Evolutionary conservation across 2,888 invertebrate species (phyloP).

Genomic region (Aphelenchoides bicaudatus): DNA sequence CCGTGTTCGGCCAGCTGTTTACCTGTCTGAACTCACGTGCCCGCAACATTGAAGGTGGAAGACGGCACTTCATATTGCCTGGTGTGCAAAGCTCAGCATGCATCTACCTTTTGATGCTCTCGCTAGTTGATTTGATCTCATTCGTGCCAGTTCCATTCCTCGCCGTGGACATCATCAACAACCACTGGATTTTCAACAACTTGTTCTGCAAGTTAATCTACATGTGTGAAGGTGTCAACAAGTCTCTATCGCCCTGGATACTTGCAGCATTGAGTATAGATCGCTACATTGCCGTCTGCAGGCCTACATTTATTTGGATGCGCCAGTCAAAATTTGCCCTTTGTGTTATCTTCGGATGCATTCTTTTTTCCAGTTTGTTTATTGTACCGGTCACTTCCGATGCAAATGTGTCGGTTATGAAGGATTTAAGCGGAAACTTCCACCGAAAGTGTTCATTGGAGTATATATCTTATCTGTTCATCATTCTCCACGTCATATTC

Average conservation of each 20-base stretch:
- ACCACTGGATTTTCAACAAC: conserved; percentile 46
- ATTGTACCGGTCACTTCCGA: conserved; percentile 45
- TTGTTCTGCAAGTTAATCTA: conserved; percentile 20
- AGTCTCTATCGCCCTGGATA: conserved; percentile 52
- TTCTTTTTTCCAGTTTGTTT: conserved; percentile 44
- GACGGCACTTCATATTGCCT: conserved; percentile 20
- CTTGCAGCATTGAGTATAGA: conserved; percentile 54
- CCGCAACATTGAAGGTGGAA: not conserved
- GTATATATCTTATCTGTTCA: conserved; percentile 38
- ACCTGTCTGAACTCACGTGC: conserved; percentile 32
- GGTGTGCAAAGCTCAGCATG: conserved; percentile 52
- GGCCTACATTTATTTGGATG: conserved; percentile 53
- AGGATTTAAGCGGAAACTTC: conserved; percentile 12
- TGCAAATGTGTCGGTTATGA: conserved; percentile 28
- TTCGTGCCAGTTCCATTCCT: conserved; percentile 53
- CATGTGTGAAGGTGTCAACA: conserved; percentile 56
- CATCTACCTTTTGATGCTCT: conserved; percentile 54
- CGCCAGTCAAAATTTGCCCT: conserved; percentile 51
- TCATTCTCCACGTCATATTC: conserved; percentile 41
- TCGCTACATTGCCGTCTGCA: conserved; percentile 47
- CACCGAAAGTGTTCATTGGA: conserved; percentile 25
- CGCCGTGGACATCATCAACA: conserved; percentile 47
- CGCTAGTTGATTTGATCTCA: conserved; percentile 53
- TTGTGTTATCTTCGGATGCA: conserved; percentile 40
- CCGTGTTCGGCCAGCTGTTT: conserved; percentile 44